Evolutionary conservation across 1,140 invertebrate genomes (phyloP), one percentile per base, ranked within the genome.

Genomic region (Bombus pyrosoma): DNA sequence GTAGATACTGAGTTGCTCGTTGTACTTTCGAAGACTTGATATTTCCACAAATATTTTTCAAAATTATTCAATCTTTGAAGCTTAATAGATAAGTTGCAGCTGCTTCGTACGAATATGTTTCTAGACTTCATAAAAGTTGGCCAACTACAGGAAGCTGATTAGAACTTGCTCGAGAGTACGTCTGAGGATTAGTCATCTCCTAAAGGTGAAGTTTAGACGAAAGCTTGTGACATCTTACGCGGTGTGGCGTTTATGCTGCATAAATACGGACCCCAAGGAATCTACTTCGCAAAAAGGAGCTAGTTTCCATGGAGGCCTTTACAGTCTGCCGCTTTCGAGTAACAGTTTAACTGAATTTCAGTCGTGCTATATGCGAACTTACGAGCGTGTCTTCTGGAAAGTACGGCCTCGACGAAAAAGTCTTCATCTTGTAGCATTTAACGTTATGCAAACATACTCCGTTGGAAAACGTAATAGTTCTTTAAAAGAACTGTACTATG

Each of bases 291-390:
- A 82, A 82, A 66, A 75, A 62, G 69, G 22, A 74, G 34, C 57
- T 34, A 82, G 25, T 82, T 82, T 75, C 81, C 32, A 77, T 41
- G 9, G 22, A 25, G 25, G 28, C 39, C 37, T 64, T 57, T 59
- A 6, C 34, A 25, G 28, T 37, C 47, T 41, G 37, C 28, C 28
- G 75, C 39, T 77, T 41, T 77, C 75, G 59, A 32, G 73, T 43
- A 74, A 74, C 73, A 74, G 59, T 77, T 64, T 41, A 64, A 64
- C 37, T 32, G 75, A 39, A 64, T 77, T 77, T 77, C 73, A 34
- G 32, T 10, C n/a, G 28, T 5, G 32, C 73, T 74, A 6, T 22
- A 47, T 34, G 47, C 74, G 34, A 76, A 76, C 32, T 59, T 76
- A 34, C 47, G 47, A 37, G 32, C 28, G 41, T 18, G 47, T 57